These are phyloP conservation scores for Philaethria dido DNA, from an alignment of 2,888 invertebrate species.

Conservation along the genomic window DNA sequence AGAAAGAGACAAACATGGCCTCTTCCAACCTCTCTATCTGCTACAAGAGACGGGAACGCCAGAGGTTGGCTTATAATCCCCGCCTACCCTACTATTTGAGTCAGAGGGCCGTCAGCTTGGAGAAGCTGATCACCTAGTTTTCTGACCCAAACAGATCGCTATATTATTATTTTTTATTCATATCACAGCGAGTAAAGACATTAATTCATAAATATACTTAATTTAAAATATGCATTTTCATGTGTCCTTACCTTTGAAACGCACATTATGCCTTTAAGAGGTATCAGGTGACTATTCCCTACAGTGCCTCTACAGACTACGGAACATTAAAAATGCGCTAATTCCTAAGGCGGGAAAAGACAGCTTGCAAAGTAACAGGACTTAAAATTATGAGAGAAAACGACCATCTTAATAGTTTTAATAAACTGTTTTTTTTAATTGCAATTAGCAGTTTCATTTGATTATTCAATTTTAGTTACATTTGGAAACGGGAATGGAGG, in stretches of 20 bases:
- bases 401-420: conserved; percentile 12
- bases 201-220: background rate
- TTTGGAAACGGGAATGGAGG: background rate
- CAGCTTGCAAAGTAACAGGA: conserved; percentile 23
- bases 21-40: no score
- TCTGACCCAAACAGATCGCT: no score
- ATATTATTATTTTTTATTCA: no score
- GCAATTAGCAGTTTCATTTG: background rate
- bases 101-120: no score
- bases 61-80: no score
- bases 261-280: conserved; percentile 29
- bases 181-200: no score
- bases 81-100: no score
- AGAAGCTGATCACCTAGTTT: no score
- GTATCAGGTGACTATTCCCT: conserved; percentile 40
- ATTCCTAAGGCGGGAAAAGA: conserved; percentile 38
- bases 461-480: background rate
- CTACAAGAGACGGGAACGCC: no score
- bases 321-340: conserved; percentile 41
- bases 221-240: background rate
- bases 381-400: conserved; percentile 21
- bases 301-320: conserved; percentile 29
- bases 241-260: conserved; percentile 13
- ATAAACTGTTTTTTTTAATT: conserved; percentile 9
- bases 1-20: no score